Evolutionary conservation across 23 tunicate genomes (phyloP), one percentile per base, ranked within the genome.

Genomic region (Aplidium turbinatum): DNA sequence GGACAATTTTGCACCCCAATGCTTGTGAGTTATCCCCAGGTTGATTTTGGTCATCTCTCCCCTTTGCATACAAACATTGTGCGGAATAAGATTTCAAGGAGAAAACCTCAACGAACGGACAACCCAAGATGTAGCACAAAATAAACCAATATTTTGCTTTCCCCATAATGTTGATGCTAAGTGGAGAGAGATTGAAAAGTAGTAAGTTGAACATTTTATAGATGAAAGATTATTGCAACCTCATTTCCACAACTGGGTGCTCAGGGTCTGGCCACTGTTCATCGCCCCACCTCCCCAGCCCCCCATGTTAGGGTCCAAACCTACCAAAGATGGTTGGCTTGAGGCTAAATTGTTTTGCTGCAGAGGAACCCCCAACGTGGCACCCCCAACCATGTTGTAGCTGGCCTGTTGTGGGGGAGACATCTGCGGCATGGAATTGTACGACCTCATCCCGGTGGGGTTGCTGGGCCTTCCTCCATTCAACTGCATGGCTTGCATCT

Each of bases 401-500:
- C 20, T n/a, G 63, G 63, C 24, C 7, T 56, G 21, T 25, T 70
- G 34, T 29, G 47, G 76, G 18, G n/a, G 70, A 3, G 77, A 57
- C 85, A 80, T 80, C 29, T 80, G 85, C 3, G 85, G 85, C 85
- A 80, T 80, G 25, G 85, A 80, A 33, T 47, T 70, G 70, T 68
- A 68, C 9, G 85, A 80, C 2, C 85, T 57, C 77, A 80, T 38
- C 0, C 85, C 85, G 3, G 55, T 46, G 2, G 38, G 33, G 9
- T 33, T 27, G 42, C 22, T 33, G 20, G 61, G 3, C n/a, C 5
- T 19, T 53, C 21, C 58, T 0, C 75, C 75, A 23, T 77, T 77
- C 1, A 80, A 58, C 0, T 80, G 77, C 70, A 80, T 13, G 31
- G 38, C 39, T 32, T 80, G 85, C 85, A 80, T 80, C 29, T 80